Conservation (phyloP, 2,113 vertebrate genomes). For the Muntiacus reevesi region DNA sequence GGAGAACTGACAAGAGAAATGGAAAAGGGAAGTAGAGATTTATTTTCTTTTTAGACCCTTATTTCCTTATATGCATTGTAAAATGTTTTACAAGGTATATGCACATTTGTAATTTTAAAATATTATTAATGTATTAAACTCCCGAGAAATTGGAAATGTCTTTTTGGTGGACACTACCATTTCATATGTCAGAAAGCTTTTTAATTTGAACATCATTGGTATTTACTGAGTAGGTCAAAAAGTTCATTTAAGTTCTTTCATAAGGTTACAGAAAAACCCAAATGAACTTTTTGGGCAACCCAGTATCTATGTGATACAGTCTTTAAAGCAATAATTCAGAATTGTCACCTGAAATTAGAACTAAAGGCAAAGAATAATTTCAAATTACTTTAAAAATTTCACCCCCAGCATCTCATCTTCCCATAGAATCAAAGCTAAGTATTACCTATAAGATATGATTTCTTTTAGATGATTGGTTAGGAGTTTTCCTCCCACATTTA, state of each 20-base stretch:
- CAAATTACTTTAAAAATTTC: slow-evolving; percentile 20
- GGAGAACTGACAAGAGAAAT: neutral
- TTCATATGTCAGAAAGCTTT: neutral
- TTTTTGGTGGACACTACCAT: neutral
- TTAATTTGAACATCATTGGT: neutral
- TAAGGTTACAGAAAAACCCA: neutral
- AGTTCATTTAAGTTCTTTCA: neutral
- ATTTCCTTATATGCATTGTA: neutral
- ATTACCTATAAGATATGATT: slow-evolving; percentile 97
- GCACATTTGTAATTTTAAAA: neutral
- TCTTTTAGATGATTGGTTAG: slow-evolving; percentile 99
- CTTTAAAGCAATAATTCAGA: neutral
- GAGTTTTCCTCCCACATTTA: slow-evolving; percentile 97
- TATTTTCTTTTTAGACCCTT: neutral
- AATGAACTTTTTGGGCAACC: neutral
- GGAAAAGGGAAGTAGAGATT: neutral
- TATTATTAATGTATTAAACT: neutral
- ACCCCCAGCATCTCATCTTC: neutral
- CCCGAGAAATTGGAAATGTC: neutral
- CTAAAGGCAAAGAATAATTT: neutral
- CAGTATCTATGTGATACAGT: neutral
- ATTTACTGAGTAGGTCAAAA: neutral
- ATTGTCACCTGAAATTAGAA: neutral
- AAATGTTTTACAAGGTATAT: neutral
- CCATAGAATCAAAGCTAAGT: neutral